Percentiles rank a stretch among this genome's conserved stretches.
Evolutionary conservation across 1,140 invertebrate species (phyloP).

Genomic region (Prorops nasuta): DNA sequence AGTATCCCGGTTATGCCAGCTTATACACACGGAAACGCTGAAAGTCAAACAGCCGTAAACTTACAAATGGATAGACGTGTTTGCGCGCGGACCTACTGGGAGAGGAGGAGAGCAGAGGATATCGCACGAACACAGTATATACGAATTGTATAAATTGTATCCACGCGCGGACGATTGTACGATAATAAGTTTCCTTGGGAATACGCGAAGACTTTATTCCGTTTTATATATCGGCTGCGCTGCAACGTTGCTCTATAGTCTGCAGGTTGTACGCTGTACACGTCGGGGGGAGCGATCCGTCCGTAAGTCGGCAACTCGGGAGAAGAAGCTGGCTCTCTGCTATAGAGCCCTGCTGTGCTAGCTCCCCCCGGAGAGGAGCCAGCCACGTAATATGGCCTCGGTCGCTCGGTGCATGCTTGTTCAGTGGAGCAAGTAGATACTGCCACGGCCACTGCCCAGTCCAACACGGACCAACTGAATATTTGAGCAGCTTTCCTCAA

Average conservation of each 20-base stretch:
- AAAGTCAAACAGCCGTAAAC: too few relatives aligned
- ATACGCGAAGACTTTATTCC: constrained; percentile 32
- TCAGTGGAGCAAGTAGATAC: too few relatives aligned
- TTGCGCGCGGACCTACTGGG: constrained; percentile 1
- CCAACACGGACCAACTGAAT: too few relatives aligned
- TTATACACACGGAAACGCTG: neutral
- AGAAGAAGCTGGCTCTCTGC: too few relatives aligned
- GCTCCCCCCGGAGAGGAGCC: too few relatives aligned
- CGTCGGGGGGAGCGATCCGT: neutral
- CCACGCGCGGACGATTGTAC: constrained; percentile 21
- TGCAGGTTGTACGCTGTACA: constrained; percentile 7
- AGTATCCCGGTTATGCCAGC: constrained; percentile 16
- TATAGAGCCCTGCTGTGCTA: too few relatives aligned
- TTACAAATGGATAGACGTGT: too few relatives aligned
- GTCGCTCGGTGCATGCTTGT: too few relatives aligned
- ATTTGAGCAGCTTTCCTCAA: too few relatives aligned
- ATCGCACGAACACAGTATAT: neutral
- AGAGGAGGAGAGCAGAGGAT: neutral
- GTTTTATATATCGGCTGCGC: constrained; percentile 22
- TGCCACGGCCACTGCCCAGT: too few relatives aligned
- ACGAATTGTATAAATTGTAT: constrained; percentile 19
- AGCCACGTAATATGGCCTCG: too few relatives aligned
- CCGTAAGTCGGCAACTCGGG: constrained; percentile 14
- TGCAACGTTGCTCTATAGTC: constrained; percentile 1
- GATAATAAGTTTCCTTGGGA: constrained; percentile 42